Percentiles rank a stretch among this genome's conserved stretches.
phyloP scores from a whole-genome alignment of 2,797 vertebrate genomes.

The Gallinago solitaria region DNA sequence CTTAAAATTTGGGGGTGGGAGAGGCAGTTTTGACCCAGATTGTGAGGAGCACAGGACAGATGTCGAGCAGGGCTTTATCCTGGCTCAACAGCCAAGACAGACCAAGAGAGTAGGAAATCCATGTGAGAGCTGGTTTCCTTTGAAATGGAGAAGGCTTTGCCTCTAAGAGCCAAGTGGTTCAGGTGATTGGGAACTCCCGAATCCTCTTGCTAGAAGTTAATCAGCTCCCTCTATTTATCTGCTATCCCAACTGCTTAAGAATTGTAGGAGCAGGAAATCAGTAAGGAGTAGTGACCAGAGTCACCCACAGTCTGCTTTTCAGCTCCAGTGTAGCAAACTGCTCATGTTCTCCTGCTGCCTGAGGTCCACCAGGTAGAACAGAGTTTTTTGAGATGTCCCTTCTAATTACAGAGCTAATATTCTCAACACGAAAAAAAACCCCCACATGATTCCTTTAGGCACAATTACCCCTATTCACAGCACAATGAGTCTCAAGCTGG shows the following conservation, averaged over 20 bases:
- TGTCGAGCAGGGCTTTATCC: neutral
- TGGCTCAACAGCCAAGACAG: rapidly evolving
- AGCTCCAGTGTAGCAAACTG: neutral
- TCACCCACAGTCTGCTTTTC: neutral
- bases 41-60: neutral
- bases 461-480: neutral
- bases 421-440: neutral
- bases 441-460: no score
- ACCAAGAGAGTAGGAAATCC: neutral
- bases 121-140: rapidly evolving
- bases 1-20: no score
- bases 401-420: neutral
- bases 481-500: neutral
- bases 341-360: neutral
- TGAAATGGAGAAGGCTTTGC: neutral
- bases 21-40: neutral
- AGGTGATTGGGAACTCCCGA: neutral
- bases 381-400: neutral
- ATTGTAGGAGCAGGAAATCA: neutral
- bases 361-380: neutral
- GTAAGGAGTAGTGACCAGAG: neutral
- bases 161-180: neutral
- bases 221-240: neutral
- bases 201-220: neutral
- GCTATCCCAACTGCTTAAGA: neutral